Percentiles rank a stretch among this genome's conserved stretches.
phyloP scores from a whole-genome alignment of 1,140 invertebrate genomes.

The Akabosia matsudoensis region DNA sequence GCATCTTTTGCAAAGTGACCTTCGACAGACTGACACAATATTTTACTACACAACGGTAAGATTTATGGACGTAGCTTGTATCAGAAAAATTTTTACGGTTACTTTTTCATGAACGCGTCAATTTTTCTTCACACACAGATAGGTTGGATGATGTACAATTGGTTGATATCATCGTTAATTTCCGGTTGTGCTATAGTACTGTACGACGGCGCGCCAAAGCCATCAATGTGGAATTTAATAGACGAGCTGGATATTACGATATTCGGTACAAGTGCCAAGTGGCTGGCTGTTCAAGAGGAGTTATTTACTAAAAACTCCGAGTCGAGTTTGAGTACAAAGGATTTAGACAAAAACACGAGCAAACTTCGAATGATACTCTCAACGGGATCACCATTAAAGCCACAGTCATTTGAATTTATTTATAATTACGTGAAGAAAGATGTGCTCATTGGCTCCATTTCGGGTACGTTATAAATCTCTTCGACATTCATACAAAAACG shows the following conservation, averaged over 20 bases:
- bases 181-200: slow-evolving; percentile 58
- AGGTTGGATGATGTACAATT: slow-evolving; percentile 68
- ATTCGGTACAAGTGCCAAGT: slow-evolving; percentile 61
- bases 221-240: slow-evolving; percentile 58
- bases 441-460: slow-evolving; percentile 59
- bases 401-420: slow-evolving; percentile 59
- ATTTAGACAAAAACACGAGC: slow-evolving; percentile 53
- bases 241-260: slow-evolving; percentile 58
- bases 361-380: slow-evolving; percentile 57
- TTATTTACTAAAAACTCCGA: slow-evolving; percentile 32
- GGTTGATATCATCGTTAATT: slow-evolving; percentile 54
- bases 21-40: slow-evolving; percentile 56
- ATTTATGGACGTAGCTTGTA: no score
- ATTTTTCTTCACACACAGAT: slow-evolving; percentile 49
- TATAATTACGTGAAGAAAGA: slow-evolving; percentile 58
- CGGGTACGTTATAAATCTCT: slow-evolving; percentile 50
- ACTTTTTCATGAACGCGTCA: background rate
- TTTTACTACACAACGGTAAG: slow-evolving; percentile 61
- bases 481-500: background rate
- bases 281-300: slow-evolving; percentile 58
- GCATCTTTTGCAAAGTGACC: slow-evolving; percentile 58
- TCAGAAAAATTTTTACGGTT: background rate
- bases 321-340: slow-evolving; percentile 18
- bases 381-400: slow-evolving; percentile 60
- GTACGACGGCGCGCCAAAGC: slow-evolving; percentile 60